Conservation (phyloP, 2,888 invertebrate species). For the Fragum sueziense region DNA sequence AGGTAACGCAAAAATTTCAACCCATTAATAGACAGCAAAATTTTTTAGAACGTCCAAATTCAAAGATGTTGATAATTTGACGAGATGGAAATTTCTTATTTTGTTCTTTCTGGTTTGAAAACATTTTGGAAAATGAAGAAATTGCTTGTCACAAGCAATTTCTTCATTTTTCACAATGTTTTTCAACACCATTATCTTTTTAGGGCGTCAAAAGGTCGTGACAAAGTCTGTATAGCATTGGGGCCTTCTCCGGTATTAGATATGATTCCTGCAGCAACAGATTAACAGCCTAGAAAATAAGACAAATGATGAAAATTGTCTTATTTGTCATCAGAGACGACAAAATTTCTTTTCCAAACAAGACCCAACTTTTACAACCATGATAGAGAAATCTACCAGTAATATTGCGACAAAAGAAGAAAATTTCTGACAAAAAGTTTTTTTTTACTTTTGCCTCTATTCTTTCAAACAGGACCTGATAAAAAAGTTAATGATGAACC, state of each 20-base stretch:
- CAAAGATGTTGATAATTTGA: neutral
- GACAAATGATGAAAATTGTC: too few species aligned
- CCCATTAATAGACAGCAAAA: neutral
- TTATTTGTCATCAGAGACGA: too few species aligned
- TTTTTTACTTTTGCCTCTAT: too few species aligned
- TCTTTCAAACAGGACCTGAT: too few species aligned
- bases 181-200: neutral
- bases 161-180: too few species aligned
- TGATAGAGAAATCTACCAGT: too few species aligned
- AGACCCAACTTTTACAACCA: too few species aligned
- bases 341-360: too few species aligned
- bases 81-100: neutral
- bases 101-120: neutral
- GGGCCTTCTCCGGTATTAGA: constrained; percentile 64
- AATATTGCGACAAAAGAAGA: too few species aligned
- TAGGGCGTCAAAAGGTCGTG: constrained; percentile 49
- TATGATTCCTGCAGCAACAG: constrained; percentile 71
- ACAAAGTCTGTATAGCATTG: constrained; percentile 66
- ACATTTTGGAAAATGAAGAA: neutral
- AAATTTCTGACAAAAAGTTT: too few species aligned
- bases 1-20: neutral
- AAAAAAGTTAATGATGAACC: too few species aligned
- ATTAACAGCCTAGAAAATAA: constrained; percentile 70
- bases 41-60: neutral
- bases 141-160: neutral